A percentile compares a stretch with the other conserved stretches of the same genome.
Evolutionary conservation across 2,797 vertebrate genomes (phyloP).

Genomic region (Molossus molossus): DNA sequence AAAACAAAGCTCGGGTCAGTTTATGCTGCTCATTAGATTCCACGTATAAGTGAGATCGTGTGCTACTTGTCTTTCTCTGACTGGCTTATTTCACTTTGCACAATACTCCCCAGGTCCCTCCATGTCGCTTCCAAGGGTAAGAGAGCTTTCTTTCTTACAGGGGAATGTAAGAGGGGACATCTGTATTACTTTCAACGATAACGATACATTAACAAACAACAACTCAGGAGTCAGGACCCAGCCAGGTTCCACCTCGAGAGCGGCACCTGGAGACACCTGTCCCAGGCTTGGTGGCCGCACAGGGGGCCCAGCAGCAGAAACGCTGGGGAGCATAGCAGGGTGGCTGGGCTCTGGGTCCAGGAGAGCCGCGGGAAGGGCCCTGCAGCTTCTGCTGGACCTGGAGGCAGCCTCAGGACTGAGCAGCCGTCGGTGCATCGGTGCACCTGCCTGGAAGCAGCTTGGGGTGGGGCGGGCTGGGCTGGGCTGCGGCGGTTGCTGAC

Average conservation of each 20-base stretch:
- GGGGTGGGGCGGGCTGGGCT: fast-evolving
- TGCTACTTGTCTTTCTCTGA: too few species aligned
- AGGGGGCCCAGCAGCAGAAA: not conserved
- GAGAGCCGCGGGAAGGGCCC: too few species aligned
- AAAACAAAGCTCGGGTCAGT: not conserved
- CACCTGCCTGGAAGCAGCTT: not conserved
- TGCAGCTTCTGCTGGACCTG: not conserved
- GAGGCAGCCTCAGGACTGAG: not conserved
- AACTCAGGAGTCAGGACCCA: not conserved
- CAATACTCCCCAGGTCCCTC: too few species aligned
- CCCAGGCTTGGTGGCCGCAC: not conserved
- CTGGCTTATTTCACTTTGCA: too few species aligned
- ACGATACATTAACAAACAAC: too few species aligned
- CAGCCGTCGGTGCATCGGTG: not conserved
- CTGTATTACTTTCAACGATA: too few species aligned
- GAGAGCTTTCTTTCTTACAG: too few species aligned
- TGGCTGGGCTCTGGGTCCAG: not conserved
- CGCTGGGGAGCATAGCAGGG: not conserved
- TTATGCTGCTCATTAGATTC: too few species aligned
- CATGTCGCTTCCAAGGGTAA: too few species aligned
- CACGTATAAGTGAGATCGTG: too few species aligned
- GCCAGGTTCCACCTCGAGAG: not conserved
- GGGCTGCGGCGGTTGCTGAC: too few species aligned
- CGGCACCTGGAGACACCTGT: not conserved
- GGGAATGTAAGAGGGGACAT: too few species aligned